Percentiles rank a stretch among this genome's conserved stretches.
phyloP scores from a whole-genome alignment of 2,797 vertebrate genomes.

The Falco peregrinus region DNA sequence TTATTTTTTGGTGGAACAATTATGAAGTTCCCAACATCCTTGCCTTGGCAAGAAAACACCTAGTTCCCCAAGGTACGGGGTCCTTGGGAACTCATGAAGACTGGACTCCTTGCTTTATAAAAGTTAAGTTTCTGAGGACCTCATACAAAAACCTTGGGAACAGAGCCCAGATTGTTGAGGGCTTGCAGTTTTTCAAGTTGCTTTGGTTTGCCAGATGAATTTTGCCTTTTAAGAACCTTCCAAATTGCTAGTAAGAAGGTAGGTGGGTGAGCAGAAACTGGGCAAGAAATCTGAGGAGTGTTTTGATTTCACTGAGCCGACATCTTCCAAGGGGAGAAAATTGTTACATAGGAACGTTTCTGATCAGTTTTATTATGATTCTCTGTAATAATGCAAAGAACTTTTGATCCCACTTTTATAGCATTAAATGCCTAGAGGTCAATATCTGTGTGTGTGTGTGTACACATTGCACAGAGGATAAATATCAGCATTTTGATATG shows the following conservation, averaged over 20 bases:
- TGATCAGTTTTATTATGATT: background rate
- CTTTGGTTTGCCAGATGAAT: background rate
- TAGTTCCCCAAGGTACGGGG: background rate
- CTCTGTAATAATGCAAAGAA: background rate
- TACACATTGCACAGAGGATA: background rate
- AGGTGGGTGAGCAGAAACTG: background rate
- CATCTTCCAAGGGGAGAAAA: background rate
- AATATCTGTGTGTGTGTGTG: background rate
- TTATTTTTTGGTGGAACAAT: background rate
- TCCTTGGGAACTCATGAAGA: background rate
- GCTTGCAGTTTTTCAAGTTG: background rate
- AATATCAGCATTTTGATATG: background rate
- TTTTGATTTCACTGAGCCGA: background rate
- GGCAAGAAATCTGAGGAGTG: background rate
- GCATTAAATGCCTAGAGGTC: too few relatives aligned
- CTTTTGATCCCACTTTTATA: background rate
- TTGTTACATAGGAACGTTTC: background rate
- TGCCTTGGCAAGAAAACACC: background rate
- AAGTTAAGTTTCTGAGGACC: background rate
- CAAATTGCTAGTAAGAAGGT: background rate
- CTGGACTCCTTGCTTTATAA: background rate
- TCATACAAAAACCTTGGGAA: background rate
- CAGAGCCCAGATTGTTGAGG: background rate
- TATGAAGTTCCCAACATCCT: background rate
- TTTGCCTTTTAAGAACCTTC: conserved; percentile 4